Percentiles rank a stretch among this genome's conserved stretches.
These are phyloP conservation scores for Drosophila nasuta DNA, from an alignment of 1,140 invertebrate genomes.

Conservation along the genomic window DNA sequence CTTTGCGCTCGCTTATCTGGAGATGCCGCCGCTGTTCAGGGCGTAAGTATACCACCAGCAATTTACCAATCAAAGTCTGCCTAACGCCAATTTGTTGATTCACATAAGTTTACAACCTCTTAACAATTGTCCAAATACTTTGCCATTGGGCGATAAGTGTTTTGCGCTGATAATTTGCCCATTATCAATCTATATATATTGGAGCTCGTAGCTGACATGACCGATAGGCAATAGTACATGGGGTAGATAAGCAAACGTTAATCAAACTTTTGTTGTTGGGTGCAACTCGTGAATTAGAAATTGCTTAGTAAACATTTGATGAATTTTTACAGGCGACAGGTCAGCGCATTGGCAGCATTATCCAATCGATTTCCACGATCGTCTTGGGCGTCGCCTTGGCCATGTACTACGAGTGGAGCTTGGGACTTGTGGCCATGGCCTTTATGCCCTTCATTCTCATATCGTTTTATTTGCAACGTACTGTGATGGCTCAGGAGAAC, in stretches of 20 bases:
- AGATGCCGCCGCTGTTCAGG: conserved; percentile 91
- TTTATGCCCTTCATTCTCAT: conserved; percentile 89
- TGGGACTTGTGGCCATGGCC: conserved; percentile 89
- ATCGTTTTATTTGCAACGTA: conserved; percentile 88
- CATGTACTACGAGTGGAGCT: conserved; percentile 90
- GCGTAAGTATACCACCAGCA: conserved; percentile 85
- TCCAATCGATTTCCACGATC: conserved; percentile 89
- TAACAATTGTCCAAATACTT: too few relatives aligned
- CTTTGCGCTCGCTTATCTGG: conserved; percentile 89
- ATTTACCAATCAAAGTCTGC: too few relatives aligned
- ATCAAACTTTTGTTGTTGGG: too few relatives aligned
- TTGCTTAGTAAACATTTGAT: not conserved
- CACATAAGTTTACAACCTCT: too few relatives aligned
- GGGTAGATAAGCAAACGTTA: too few relatives aligned
- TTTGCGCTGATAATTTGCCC: too few relatives aligned
- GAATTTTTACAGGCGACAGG: conserved; percentile 88
- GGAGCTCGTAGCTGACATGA: too few relatives aligned
- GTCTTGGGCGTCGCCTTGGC: conserved; percentile 87
- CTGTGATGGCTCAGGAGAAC: conserved; percentile 86
- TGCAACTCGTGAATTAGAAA: not conserved
- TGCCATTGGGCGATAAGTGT: too few relatives aligned
- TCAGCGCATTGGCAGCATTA: conserved; percentile 88
- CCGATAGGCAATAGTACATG: too few relatives aligned
- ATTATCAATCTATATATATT: too few relatives aligned
- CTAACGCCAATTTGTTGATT: too few relatives aligned